A percentile compares a stretch with the other conserved stretches of the same genome.
Evolutionary conservation across 2,888 invertebrate species (phyloP).

Genomic region (Empis livida): DNA sequence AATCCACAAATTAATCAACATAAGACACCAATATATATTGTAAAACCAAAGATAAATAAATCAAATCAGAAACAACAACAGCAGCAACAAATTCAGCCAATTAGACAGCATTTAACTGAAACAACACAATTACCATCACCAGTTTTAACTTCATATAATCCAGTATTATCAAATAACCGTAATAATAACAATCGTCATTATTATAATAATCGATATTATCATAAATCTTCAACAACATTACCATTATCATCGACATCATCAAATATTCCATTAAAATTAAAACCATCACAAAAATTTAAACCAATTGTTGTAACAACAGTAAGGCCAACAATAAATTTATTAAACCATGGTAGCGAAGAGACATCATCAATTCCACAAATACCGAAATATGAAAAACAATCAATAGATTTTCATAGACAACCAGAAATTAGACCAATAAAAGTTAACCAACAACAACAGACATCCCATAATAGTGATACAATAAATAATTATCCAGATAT

Average conservation of each 20-base stretch:
- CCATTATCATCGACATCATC: slow-evolving; percentile 10
- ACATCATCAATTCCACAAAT: background rate
- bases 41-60: too few relatives aligned
- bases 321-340: slow-evolving; percentile 4
- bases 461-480: background rate
- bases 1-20: too few relatives aligned
- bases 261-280: slow-evolving; percentile 19
- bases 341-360: background rate
- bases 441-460: background rate
- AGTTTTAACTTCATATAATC: background rate
- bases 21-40: too few relatives aligned
- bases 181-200: slow-evolving; percentile 10
- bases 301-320: slow-evolving; percentile 9
- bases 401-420: background rate
- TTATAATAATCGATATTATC: slow-evolving; percentile 11
- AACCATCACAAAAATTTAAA: slow-evolving; percentile 22
- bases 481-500: slow-evolving; percentile 27
- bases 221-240: slow-evolving; percentile 19
- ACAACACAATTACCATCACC: slow-evolving; percentile 10
- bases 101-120: slow-evolving; percentile 12
- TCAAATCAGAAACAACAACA: too few relatives aligned
- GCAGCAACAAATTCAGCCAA: background rate
- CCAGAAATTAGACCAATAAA: slow-evolving; percentile 14
- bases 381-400: background rate
- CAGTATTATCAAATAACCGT: background rate